These are phyloP conservation scores for Actinernus sp. DNA, from an alignment of 92 coral and sea anemone species.

Conservation along the genomic window DNA sequence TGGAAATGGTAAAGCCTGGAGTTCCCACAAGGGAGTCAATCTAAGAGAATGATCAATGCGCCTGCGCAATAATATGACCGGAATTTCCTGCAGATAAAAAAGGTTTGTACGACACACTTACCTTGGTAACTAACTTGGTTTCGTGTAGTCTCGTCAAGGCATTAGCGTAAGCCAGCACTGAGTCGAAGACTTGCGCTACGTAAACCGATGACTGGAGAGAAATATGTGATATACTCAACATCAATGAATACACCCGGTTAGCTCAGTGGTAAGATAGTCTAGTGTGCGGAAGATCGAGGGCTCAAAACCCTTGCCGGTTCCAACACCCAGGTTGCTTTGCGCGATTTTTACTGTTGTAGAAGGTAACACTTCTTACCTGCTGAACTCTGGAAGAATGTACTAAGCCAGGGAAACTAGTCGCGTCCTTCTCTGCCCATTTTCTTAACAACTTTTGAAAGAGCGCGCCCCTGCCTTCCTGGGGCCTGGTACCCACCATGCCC, in stretches of 20 bases:
- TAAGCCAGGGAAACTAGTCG: constrained; percentile 84
- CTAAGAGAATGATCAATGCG: no score
- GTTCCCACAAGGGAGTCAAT: no score
- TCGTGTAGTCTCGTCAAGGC: constrained; percentile 94
- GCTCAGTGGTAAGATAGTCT: no score
- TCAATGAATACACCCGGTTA: no score
- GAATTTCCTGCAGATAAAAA: neutral
- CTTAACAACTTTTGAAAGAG: constrained; percentile 77
- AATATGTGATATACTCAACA: no score
- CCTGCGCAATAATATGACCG: no score
- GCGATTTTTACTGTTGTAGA: neutral
- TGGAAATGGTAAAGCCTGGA: no score
- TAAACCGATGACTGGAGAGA: constrained; percentile 84
- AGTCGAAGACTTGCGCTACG: constrained; percentile 96
- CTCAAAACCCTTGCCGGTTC: no score
- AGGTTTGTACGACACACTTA: neutral
- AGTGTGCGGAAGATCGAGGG: no score
- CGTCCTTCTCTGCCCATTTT: constrained; percentile 93
- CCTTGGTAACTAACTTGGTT: constrained; percentile 81
- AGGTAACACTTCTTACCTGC: constrained; percentile 85
- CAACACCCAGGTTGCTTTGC: neutral
- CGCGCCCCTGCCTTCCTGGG: constrained; percentile 84
- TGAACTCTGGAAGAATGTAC: constrained; percentile 84
- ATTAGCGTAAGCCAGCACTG: constrained; percentile 94
- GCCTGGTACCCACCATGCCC: constrained; percentile 99